These are phyloP conservation scores for Pangasius larnaudii DNA, from an alignment of 2,797 vertebrate genomes.

Conservation along the genomic window DNA sequence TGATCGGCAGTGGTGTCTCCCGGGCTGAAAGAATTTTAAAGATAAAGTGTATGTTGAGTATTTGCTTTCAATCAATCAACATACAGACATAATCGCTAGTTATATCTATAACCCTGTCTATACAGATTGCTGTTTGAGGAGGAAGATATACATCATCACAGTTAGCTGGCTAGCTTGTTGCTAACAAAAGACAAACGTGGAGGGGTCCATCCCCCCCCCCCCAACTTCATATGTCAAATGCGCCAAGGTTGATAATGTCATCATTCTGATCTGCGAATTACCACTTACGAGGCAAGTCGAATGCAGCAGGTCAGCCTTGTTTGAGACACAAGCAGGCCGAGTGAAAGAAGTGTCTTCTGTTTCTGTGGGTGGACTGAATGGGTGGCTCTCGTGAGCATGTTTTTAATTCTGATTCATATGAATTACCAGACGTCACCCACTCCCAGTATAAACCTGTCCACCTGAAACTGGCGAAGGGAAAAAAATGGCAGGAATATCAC, in stretches of 20 bases:
- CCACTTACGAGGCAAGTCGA: not conserved
- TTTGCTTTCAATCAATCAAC: not conserved
- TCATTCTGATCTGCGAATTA: not conserved
- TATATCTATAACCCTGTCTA: not conserved
- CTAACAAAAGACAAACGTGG: no score
- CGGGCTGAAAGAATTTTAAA: not conserved
- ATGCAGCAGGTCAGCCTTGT: not conserved
- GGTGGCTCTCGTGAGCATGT: not conserved
- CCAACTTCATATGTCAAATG: not conserved
- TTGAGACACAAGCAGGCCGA: not conserved
- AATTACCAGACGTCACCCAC: not conserved
- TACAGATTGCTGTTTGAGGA: not conserved
- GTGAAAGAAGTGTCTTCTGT: not conserved
- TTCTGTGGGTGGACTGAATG: not conserved
- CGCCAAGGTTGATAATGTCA: not conserved
- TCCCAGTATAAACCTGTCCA: not conserved
- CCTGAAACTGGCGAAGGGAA: not conserved
- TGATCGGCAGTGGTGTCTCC: not conserved
- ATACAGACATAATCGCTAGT: not conserved
- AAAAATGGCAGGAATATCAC: not conserved
- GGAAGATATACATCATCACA: not conserved
- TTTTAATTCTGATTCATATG: not conserved
- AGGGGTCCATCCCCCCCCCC: no score
- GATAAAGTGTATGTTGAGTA: not conserved
- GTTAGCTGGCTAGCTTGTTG: not conserved